A percentile compares a stretch with the other conserved stretches of the same genome.
phyloP scores from a whole-genome alignment of 30 jellyfish, hydroid and myxozoan species.

The Aurelia sp. region DNA sequence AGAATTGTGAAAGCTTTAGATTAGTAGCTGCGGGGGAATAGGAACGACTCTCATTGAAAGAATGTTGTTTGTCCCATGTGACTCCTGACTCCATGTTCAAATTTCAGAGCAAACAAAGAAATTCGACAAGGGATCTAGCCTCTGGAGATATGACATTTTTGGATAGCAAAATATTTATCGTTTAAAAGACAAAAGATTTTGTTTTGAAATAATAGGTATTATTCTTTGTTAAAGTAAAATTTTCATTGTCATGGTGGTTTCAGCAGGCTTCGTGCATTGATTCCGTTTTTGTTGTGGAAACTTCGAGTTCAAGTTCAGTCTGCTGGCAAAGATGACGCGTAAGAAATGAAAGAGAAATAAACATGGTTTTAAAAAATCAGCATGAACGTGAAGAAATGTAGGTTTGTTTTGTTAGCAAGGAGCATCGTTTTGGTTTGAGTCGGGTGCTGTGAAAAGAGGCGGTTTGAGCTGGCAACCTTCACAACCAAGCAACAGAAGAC shows the following conservation, averaged over 20 bases:
- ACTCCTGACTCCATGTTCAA: background rate
- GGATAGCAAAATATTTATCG: too few relatives aligned
- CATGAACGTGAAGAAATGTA: background rate
- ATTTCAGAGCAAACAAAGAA: conserved; percentile 34
- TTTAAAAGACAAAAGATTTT: too few relatives aligned
- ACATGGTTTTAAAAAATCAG: background rate
- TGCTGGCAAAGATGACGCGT: background rate
- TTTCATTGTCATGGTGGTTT: too few relatives aligned
- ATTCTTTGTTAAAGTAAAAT: too few relatives aligned
- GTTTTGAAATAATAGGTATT: too few relatives aligned
- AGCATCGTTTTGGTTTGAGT: background rate
- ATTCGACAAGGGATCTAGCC: background rate
- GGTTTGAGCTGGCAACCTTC: too few relatives aligned
- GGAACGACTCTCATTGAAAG: background rate
- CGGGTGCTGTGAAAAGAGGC: too few relatives aligned
- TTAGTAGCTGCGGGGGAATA: conserved; percentile 37
- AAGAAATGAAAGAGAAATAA: background rate
- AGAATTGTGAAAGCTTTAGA: background rate
- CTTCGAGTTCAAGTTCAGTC: background rate
- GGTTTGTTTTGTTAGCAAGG: background rate
- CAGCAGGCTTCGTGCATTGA: too few relatives aligned
- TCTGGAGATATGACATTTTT: too few relatives aligned
- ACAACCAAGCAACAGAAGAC: background rate
- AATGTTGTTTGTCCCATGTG: conserved; percentile 59
- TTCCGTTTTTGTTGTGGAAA: conserved; percentile 53